These are phyloP conservation scores for Coelinius sp. DNA, from an alignment of 2,888 invertebrate genomes.

Conservation along the genomic window DNA sequence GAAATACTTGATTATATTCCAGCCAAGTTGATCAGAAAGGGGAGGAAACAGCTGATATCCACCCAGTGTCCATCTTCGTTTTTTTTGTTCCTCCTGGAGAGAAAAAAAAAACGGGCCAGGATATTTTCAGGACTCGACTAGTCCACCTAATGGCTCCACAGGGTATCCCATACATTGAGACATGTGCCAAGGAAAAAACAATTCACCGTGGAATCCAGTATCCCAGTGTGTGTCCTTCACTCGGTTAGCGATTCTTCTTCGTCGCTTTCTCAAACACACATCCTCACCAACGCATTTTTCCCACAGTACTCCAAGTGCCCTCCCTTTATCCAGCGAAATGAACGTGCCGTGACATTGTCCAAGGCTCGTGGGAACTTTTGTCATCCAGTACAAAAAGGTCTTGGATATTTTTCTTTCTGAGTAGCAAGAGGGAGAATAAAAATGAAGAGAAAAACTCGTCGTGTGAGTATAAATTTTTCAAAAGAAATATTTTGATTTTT, in stretches of 20 bases:
- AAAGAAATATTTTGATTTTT: neutral
- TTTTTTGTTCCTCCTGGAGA: neutral
- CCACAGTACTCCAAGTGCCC: constrained; percentile 14
- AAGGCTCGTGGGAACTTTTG: constrained; percentile 37
- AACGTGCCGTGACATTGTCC: constrained; percentile 44
- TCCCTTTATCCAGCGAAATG: constrained; percentile 35
- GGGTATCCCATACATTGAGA: constrained; percentile 44
- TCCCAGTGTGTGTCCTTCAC: constrained; percentile 35
- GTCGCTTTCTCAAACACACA: constrained; percentile 28
- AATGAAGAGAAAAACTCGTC: neutral
- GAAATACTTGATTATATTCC: neutral
- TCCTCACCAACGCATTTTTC: constrained; percentile 22
- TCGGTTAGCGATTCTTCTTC: constrained; percentile 51
- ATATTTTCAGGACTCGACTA: constrained; percentile 26
- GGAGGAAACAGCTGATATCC: neutral
- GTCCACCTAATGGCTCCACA: constrained; percentile 55
- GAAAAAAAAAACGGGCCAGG: neutral
- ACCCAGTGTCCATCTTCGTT: neutral
- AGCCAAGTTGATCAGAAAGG: constrained; percentile 16
- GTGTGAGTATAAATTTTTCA: neutral
- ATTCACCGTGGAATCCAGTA: constrained; percentile 45
- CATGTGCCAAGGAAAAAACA: constrained; percentile 50
- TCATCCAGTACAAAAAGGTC: constrained; percentile 24
- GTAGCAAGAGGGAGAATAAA: neutral
- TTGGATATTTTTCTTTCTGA: constrained; percentile 25